Evolutionary conservation across 2,888 invertebrate species (phyloP), one percentile per base, ranked within the genome.

Genomic region (Nomada fucata): DNA sequence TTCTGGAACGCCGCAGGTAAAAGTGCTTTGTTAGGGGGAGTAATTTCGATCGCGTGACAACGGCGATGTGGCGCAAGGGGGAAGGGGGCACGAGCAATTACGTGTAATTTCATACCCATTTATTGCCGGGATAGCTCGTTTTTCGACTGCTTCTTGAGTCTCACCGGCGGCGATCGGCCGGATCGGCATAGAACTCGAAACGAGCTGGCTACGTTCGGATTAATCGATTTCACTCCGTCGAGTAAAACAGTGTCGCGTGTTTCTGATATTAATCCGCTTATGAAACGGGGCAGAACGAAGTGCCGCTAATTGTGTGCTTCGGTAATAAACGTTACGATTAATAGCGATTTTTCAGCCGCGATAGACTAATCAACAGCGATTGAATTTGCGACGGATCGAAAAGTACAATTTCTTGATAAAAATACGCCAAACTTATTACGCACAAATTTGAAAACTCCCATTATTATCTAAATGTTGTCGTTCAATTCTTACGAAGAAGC

Each of bases 21-120:
- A 86, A 88, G 86, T 86, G 81, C 82, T 86, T 88, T 88, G 87
- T 86, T 85, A 86, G 83, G 83, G 84, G 85, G 89, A 89, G 88
- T 88, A 91, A 91, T 90, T 88, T 86, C 87, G 91, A 92, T 93
- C 90, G 93, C 93, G 92, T 93, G 93, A 92, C 92, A 91, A 82
- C 88, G 86, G 89, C 72, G 77, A 86, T 89, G 89, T 89, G 75
- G 79, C 78, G 78, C 23, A 50, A 52, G 23, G 55, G 55, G 64
- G 76, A 29, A 60, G 53, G 78, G 67, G 82, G 79, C 68, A 83
- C 84, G 72, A 72, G 83, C 87, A 89, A 89, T 89, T 89, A 88
- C 84, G 82, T 84, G 89, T 89, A 89, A 89, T 89, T 89, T 86
- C 87, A 89, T 89, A 88, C 88, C 81, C 87, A 81, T 89, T 89